These are phyloP conservation scores for Rotaria macrura DNA, from an alignment of 2,888 invertebrate species.

Conservation along the genomic window DNA sequence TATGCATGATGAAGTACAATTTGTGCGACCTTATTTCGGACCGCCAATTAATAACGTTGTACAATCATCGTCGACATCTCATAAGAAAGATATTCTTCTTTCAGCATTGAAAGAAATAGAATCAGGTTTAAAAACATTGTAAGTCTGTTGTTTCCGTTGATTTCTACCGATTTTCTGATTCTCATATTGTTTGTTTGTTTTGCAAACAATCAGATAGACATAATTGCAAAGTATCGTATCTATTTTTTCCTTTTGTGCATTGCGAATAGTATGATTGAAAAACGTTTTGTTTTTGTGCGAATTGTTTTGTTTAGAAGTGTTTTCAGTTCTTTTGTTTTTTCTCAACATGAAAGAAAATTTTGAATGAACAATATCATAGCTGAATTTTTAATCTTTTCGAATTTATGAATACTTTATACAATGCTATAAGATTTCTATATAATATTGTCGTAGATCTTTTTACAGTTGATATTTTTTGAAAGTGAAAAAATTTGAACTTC, in stretches of 20 bases:
- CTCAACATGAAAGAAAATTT: not conserved
- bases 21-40: not conserved
- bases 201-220: not conserved
- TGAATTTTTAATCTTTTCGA: too few species aligned
- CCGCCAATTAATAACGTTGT: not conserved
- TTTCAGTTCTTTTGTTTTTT: not conserved
- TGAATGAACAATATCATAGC: not conserved
- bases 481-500: too few species aligned
- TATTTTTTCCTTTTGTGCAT: not conserved
- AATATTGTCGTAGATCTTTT: too few species aligned
- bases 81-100: not conserved
- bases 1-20: conserved; percentile 4
- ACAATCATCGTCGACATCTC: not conserved
- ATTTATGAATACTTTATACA: too few species aligned
- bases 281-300: not conserved
- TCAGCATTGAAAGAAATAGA: not conserved
- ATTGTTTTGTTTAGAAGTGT: not conserved
- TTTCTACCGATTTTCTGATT: too few species aligned
- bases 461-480: too few species aligned
- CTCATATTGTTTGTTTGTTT: not conserved
- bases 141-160: not conserved
- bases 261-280: not conserved
- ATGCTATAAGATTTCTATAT: too few species aligned
- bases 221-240: not conserved
- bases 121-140: not conserved